phyloP scores from a whole-genome alignment of 2,797 vertebrate genomes.

The Allobates femoralis region DNA sequence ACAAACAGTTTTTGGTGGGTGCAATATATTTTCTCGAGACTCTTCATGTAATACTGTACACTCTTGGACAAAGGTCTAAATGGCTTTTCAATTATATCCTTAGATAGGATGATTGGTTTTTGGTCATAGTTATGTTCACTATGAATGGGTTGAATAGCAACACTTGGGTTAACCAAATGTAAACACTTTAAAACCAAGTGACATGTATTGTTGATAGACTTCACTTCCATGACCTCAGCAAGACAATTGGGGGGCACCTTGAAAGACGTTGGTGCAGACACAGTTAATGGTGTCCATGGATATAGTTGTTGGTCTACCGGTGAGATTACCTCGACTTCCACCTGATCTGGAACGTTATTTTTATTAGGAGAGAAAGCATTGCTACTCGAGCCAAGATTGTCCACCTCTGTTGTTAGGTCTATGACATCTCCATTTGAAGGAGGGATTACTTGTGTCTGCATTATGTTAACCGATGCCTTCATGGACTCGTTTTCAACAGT shows the following conservation, averaged over 20 bases:
- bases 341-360: neutral
- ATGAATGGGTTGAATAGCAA: neutral
- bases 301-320: constrained; percentile 82
- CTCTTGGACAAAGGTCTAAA: neutral
- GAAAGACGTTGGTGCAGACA: constrained; percentile 88
- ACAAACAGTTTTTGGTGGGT: neutral
- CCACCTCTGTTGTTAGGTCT: constrained; percentile 66
- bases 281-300: constrained; percentile 87
- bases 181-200: constrained; percentile 88
- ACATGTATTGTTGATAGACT: constrained; percentile 88
- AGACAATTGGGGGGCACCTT: constrained; percentile 90
- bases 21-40: neutral
- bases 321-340: constrained; percentile 82
- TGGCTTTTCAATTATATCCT: neutral
- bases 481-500: constrained; percentile 38
- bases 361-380: constrained; percentile 59
- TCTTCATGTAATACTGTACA: neutral
- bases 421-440: constrained; percentile 1
- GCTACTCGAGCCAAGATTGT: constrained; percentile 36
- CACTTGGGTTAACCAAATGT: constrained; percentile 62
- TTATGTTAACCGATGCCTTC: constrained; percentile 52
- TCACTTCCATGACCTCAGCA: constrained; percentile 91
- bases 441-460: constrained; percentile 1
- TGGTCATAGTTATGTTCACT: neutral
- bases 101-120: neutral